Conservation (phyloP, 2,113 vertebrate genomes). For the Solea senegalensis region DNA sequence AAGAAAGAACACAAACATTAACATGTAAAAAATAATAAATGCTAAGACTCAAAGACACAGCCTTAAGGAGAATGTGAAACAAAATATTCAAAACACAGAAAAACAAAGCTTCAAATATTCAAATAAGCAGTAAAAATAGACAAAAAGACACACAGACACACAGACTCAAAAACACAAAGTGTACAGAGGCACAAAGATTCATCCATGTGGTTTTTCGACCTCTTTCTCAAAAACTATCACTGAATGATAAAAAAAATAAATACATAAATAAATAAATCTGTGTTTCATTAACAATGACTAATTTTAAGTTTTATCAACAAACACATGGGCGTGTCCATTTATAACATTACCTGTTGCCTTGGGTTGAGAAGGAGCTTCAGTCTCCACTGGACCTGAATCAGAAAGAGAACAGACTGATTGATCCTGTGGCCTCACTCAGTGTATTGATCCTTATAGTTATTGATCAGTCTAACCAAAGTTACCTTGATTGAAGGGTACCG, state of each 20-base stretch:
- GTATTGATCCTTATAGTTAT: too few species aligned
- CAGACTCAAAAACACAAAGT: too few species aligned
- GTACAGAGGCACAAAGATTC: too few species aligned
- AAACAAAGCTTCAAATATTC: too few species aligned
- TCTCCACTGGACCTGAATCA: not conserved
- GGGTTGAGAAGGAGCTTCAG: not conserved
- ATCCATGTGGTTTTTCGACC: not conserved
- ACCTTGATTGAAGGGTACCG: not conserved
- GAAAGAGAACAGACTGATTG: not conserved
- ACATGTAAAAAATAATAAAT: not conserved
- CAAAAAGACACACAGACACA: too few species aligned
- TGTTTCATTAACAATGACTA: too few species aligned
- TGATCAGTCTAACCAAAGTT: not conserved
- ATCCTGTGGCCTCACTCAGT: not conserved
- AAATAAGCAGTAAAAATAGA: too few species aligned
- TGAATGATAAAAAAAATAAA: too few species aligned
- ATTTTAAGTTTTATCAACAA: too few species aligned
- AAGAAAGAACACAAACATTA: slow-evolving; percentile 3
- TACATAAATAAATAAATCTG: too few species aligned
- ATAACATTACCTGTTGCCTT: slow-evolving; percentile 8
- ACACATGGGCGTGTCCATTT: too few species aligned
- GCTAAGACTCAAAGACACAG: not conserved
- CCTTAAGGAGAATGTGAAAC: not conserved
- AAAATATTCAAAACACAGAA: not conserved
- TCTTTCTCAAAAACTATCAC: too few species aligned